Percentiles rank a stretch among this genome's conserved stretches.
Conservation (phyloP, 2,113 vertebrate species). For the Gopherus flavomarginatus region DNA sequence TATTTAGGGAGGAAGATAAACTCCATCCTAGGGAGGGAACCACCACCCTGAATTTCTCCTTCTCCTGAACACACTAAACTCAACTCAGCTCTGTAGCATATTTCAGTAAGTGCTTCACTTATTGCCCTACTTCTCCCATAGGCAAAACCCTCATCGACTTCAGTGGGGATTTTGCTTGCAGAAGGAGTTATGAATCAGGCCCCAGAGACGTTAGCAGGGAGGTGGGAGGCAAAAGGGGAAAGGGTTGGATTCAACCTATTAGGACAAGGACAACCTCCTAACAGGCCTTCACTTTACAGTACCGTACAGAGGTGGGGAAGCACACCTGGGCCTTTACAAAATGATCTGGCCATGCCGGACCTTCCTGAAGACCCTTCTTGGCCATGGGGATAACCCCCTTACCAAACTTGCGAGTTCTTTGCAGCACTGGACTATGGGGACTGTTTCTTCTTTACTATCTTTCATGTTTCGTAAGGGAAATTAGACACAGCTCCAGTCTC, state of each 20-base stretch:
- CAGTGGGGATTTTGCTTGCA: slow-evolving; percentile 10
- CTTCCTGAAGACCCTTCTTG: not conserved
- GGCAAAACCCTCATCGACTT: slow-evolving; percentile 23
- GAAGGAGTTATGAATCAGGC: not conserved
- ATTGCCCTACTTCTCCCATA: not conserved
- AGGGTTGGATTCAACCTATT: not conserved
- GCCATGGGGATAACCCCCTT: not conserved
- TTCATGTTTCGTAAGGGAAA: not conserved
- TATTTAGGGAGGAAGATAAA: rapidly evolving
- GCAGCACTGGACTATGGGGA: not conserved
- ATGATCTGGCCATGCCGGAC: not conserved
- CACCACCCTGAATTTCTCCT: not conserved
- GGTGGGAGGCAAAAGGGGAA: not conserved
- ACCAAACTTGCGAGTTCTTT: rapidly evolving
- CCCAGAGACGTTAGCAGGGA: not conserved
- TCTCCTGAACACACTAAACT: not conserved
- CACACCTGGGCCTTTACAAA: not conserved
- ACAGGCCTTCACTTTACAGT: rapidly evolving
- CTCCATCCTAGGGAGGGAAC: not conserved
- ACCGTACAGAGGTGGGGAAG: rapidly evolving
- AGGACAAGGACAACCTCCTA: not conserved
- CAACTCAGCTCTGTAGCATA: slow-evolving; percentile 16
- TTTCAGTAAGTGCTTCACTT: not conserved
- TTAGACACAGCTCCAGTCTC: rapidly evolving
- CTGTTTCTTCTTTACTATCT: not conserved